These are phyloP conservation scores for Chondrilla cf. caribensis DNA, from an alignment of 37 sponge, comb jelly and placozoan species.

Conservation along the genomic window DNA sequence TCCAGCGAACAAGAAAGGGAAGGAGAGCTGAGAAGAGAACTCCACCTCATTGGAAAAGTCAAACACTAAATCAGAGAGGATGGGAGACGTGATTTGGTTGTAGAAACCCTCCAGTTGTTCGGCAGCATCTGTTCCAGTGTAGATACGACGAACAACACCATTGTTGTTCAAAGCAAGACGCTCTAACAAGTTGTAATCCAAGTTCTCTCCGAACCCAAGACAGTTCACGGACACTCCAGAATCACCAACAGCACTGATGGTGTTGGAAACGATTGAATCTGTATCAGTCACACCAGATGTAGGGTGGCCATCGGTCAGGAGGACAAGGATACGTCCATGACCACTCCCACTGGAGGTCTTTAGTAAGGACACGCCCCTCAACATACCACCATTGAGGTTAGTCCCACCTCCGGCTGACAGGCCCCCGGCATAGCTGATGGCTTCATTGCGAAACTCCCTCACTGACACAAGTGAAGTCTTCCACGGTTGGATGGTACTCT, in stretches of 20 bases:
- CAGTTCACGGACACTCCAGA: slow-evolving; percentile 45
- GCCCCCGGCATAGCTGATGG: slow-evolving; percentile 16
- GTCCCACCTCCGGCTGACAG: slow-evolving; percentile 51
- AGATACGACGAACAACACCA: slow-evolving; percentile 46
- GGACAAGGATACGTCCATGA: slow-evolving; percentile 42
- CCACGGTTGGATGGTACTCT: slow-evolving; percentile 3
- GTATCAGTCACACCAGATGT: slow-evolving; percentile 38
- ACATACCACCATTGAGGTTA: slow-evolving; percentile 40
- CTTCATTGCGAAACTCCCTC: slow-evolving; percentile 21
- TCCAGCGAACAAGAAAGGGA: slow-evolving; percentile 53
- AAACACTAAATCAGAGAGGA: slow-evolving; percentile 30
- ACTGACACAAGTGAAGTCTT: slow-evolving; percentile 28
- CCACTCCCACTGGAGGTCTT: neutral
- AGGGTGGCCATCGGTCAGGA: slow-evolving; percentile 64
- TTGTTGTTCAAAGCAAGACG: slow-evolving; percentile 42
- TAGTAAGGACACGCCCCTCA: slow-evolving; percentile 28
- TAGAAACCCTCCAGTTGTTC: slow-evolving; percentile 55
- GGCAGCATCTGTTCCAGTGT: slow-evolving; percentile 49
- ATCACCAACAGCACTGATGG: neutral
- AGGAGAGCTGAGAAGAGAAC: neutral
- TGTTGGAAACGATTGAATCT: slow-evolving; percentile 17
- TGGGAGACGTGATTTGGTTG: slow-evolving; percentile 50
- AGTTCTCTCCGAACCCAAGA: slow-evolving; percentile 49
- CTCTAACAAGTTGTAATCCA: slow-evolving; percentile 46
- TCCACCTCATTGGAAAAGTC: slow-evolving; percentile 1